A percentile compares a stretch with the other conserved stretches of the same genome.
Conservation (phyloP, 2,888 invertebrate genomes). For the Augiades crinisus region DNA sequence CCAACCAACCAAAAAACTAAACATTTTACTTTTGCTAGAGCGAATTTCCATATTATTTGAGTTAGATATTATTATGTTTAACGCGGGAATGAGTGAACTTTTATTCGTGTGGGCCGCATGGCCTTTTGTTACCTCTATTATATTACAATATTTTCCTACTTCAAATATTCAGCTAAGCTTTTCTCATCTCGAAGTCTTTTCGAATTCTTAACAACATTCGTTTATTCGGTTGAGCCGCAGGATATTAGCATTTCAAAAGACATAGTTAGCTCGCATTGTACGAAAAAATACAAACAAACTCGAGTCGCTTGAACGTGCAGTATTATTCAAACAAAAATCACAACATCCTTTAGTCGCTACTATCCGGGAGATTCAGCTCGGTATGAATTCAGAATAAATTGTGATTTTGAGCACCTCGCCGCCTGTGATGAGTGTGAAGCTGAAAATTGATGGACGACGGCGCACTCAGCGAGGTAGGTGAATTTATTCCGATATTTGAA, state of each 20-base stretch:
- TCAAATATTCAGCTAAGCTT: neutral
- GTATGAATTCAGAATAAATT: conserved; percentile 55
- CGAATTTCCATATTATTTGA: too few species aligned
- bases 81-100: too few species aligned
- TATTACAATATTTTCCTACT: too few species aligned
- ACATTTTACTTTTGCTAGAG: too few species aligned
- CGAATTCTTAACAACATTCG: neutral
- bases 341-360: conserved; percentile 57
- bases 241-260: conserved; percentile 24
- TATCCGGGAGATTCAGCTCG: conserved; percentile 44
- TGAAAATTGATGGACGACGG: conserved; percentile 16
- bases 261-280: conserved; percentile 18
- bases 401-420: conserved; percentile 38
- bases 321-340: conserved; percentile 61
- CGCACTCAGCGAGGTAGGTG: conserved; percentile 6
- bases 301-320: conserved; percentile 31
- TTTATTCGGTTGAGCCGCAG: conserved; percentile 10
- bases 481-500: conserved; percentile 12
- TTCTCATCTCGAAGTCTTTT: neutral
- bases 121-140: too few species aligned
- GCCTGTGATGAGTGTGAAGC: conserved; percentile 11
- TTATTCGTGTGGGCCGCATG: too few species aligned
- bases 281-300: conserved; percentile 29
- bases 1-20: too few species aligned
- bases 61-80: too few species aligned